Percentiles rank a stretch among this genome's conserved stretches.
These are phyloP conservation scores for Tupaia chinensis DNA, from an alignment of 2,113 vertebrate species.

Conservation along the genomic window DNA sequence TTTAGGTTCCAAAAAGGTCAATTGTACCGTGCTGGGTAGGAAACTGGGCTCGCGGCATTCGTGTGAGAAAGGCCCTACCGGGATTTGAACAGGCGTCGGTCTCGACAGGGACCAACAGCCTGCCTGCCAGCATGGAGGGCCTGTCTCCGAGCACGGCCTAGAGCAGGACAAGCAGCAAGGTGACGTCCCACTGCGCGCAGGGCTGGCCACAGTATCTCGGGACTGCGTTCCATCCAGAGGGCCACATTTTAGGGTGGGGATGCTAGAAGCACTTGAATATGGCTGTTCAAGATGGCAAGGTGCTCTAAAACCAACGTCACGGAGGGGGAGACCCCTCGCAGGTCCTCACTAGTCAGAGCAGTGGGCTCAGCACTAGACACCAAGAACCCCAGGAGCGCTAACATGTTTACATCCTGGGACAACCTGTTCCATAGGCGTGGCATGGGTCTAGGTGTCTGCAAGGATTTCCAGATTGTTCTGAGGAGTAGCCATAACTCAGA, in stretches of 20 bases:
- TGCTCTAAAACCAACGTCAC: not conserved
- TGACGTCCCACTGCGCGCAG: accelerated
- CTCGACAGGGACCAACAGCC: accelerated
- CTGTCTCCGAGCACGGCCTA: accelerated
- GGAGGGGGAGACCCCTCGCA: not conserved
- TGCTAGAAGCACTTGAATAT: not conserved
- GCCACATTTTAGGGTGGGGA: not conserved
- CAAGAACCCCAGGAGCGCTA: not conserved
- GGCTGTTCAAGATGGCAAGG: not conserved
- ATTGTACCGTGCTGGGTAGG: not conserved
- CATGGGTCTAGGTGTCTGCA: no score
- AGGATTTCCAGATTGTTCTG: not conserved
- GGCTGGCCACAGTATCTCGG: not conserved
- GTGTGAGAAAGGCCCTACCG: not conserved
- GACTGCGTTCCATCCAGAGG: not conserved
- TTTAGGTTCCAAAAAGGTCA: not conserved
- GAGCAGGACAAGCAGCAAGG: accelerated
- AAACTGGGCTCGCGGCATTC: not conserved
- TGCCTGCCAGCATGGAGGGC: no score
- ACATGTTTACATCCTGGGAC: no score
- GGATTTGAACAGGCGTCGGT: no score
- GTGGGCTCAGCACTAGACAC: not conserved
- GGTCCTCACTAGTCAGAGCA: no score
- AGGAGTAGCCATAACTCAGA: not conserved
- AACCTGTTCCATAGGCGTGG: no score